Evolutionary conservation across 2,797 vertebrate species (phyloP).

Genomic region (Epinephelus awoara): DNA sequence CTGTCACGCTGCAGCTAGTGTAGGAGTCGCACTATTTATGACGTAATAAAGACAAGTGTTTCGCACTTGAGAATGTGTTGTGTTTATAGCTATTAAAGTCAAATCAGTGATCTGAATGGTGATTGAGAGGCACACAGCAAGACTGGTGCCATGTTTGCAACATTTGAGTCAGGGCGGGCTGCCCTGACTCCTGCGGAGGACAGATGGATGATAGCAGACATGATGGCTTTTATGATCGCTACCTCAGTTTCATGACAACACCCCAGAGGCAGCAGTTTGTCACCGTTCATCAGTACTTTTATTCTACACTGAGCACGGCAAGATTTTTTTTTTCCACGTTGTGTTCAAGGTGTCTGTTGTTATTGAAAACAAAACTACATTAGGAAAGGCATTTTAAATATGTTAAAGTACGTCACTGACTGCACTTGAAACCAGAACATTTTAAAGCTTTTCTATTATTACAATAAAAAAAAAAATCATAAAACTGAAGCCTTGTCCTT

Average conservation of each 20-base stretch:
- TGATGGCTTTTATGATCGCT: conserved; percentile 7
- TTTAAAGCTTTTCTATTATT: neutral
- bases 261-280: neutral
- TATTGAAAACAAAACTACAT: neutral
- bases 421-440: neutral
- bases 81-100: neutral
- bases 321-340: neutral
- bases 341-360: too few species aligned
- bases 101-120: neutral
- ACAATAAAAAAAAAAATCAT: neutral
- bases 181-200: neutral
- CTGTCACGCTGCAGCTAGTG: neutral
- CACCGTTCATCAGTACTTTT: neutral
- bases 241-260: neutral
- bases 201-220: conserved; percentile 18
- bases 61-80: neutral
- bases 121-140: neutral
- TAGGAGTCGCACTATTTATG: neutral
- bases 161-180: neutral
- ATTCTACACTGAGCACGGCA: neutral
- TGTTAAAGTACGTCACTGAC: too few species aligned
- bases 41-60: neutral
- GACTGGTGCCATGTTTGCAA: neutral
- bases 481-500: neutral
- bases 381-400: neutral